Conservation (phyloP, 2,888 invertebrate species). For the Hyposoter didymator region DNA sequence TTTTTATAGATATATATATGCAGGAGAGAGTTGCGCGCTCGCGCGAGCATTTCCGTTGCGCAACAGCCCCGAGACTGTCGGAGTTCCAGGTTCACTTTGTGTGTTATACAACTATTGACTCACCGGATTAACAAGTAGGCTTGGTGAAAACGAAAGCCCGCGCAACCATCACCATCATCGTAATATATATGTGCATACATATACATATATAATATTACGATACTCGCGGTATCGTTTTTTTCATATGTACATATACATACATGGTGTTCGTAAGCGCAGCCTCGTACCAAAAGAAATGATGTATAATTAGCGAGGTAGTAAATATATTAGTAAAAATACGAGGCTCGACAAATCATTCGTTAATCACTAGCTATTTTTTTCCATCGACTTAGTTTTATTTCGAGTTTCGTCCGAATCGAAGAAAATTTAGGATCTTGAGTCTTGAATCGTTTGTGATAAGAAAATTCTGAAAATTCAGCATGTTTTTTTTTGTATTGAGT, state of each 20-base stretch:
- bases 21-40: constrained; percentile 57
- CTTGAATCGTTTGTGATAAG: no score
- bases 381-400: background rate
- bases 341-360: background rate
- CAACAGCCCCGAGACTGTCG: constrained; percentile 74
- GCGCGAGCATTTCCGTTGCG: constrained; percentile 76
- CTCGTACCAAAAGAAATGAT: background rate
- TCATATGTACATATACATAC: background rate
- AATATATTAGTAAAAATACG: background rate
- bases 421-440: no score
- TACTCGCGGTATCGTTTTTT: constrained; percentile 1
- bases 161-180: constrained; percentile 58
- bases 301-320: background rate
- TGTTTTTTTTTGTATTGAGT: no score
- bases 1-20: background rate
- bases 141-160: constrained; percentile 84
- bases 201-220: constrained; percentile 9
- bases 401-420: background rate
- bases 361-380: background rate
- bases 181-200: background rate
- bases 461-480: no score
- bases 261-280: background rate
- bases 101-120: constrained; percentile 84
- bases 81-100: constrained; percentile 77
- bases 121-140: constrained; percentile 84